Percentiles rank a stretch among this genome's conserved stretches.
phyloP scores from a whole-genome alignment of 1,140 invertebrate species.

The Sesamia nonagrioides region DNA sequence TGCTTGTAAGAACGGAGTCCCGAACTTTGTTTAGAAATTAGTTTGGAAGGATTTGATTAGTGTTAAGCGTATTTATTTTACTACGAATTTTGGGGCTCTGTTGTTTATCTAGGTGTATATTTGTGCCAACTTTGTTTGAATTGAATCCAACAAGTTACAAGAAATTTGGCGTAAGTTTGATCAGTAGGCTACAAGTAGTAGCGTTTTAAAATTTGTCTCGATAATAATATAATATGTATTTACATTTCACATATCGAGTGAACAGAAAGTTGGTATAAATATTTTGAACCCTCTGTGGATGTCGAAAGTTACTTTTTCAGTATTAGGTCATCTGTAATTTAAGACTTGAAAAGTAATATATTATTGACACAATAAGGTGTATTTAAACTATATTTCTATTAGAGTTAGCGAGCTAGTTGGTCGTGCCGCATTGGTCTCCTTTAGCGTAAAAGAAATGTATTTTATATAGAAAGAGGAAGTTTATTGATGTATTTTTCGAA shows the following conservation, averaged over 20 bases:
- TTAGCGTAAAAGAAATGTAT: slow-evolving; percentile 71
- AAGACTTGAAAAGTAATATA: slow-evolving; percentile 80
- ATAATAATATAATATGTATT: slow-evolving; percentile 54
- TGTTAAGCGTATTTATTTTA: slow-evolving; percentile 78
- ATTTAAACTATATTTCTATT: slow-evolving; percentile 43
- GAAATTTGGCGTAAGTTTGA: slow-evolving; percentile 27
- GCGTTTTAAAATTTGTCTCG: slow-evolving; percentile 48
- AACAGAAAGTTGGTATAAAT: slow-evolving; percentile 75
- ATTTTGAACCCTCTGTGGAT: slow-evolving; percentile 60
- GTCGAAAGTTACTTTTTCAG: slow-evolving; percentile 77
- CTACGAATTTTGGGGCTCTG: slow-evolving; percentile 65
- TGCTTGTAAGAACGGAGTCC: slow-evolving; percentile 74
- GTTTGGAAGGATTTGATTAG: slow-evolving; percentile 81
- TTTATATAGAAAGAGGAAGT: slow-evolving; percentile 67
- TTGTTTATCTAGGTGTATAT: slow-evolving; percentile 69
- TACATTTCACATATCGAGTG: slow-evolving; percentile 70
- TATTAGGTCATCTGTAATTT: slow-evolving; percentile 79
- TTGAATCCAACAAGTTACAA: slow-evolving; percentile 34
- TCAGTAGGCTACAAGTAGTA: slow-evolving; percentile 32
- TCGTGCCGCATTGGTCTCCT: slow-evolving; percentile 73
- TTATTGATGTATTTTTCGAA: slow-evolving; percentile 79
- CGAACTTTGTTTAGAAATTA: slow-evolving; percentile 68
- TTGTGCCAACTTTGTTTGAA: slow-evolving; percentile 77
- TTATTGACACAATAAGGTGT: slow-evolving; percentile 63
- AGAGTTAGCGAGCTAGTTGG: slow-evolving; percentile 46